Percentiles rank a stretch among this genome's conserved stretches.
Conservation (phyloP, 2,888 invertebrate genomes). For the Anthrax anthrax region DNA sequence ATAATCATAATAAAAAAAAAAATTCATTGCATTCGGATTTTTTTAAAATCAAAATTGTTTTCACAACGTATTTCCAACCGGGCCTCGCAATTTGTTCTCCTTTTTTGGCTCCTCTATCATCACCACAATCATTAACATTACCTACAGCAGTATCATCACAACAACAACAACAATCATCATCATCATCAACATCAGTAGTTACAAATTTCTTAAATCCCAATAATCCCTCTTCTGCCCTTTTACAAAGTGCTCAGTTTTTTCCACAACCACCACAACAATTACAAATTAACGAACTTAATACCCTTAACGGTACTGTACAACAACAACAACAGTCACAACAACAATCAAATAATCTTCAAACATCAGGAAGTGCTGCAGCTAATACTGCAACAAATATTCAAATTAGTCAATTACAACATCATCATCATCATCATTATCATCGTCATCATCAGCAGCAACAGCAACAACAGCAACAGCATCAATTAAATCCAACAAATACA, state of each 20-base stretch:
- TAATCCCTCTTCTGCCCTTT: not conserved
- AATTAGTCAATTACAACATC: slow-evolving; percentile 3
- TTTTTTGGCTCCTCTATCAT: slow-evolving; percentile 17
- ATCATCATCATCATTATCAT: slow-evolving; percentile 7
- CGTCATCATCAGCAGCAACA: slow-evolving; percentile 13
- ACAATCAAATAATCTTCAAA: slow-evolving; percentile 18
- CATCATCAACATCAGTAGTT: slow-evolving; percentile 10
- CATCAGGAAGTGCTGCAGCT: slow-evolving; percentile 10
- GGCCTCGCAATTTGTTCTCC: slow-evolving; percentile 21
- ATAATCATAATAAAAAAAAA: no score
- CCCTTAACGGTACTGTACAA: not conserved
- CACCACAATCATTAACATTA: slow-evolving; percentile 9
- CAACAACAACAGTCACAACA: slow-evolving; percentile 4
- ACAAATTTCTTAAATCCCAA: slow-evolving; percentile 7
- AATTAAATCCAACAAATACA: slow-evolving; percentile 9
- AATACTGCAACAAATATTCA: slow-evolving; percentile 8
- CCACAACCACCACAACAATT: not conserved
- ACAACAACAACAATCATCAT: slow-evolving; percentile 4
- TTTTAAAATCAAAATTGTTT: slow-evolving; percentile 14
- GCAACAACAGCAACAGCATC: slow-evolving; percentile 14
- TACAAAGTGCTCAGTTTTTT: no score
- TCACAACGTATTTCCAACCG: slow-evolving; percentile 23
- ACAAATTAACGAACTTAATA: not conserved
- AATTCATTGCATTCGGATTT: no score
- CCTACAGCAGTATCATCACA: slow-evolving; percentile 5